phyloP scores from a whole-genome alignment of 2,888 invertebrate species.

The Anorthoa munda region DNA sequence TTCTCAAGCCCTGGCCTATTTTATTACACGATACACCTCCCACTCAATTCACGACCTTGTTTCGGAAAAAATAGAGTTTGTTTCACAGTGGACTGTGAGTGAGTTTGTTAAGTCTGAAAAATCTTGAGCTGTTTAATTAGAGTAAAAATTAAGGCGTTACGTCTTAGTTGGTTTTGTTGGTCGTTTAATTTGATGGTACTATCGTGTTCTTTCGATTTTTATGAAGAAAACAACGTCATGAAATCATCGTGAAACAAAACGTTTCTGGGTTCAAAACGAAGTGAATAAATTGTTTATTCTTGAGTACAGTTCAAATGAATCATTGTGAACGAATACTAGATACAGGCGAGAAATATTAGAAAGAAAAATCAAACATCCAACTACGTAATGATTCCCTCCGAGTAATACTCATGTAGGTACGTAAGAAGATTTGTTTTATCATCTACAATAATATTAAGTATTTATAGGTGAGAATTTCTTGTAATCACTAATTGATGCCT shows the following conservation, averaged over 20 bases:
- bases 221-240: too few relatives aligned
- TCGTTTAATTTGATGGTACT: constrained; percentile 22
- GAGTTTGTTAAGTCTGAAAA: constrained; percentile 54
- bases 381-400: too few relatives aligned
- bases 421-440: too few relatives aligned
- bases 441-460: not conserved
- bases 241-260: too few relatives aligned
- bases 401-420: too few relatives aligned
- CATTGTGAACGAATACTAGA: too few relatives aligned
- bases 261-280: not conserved
- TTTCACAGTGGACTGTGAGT: constrained; percentile 40
- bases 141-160: constrained; percentile 44
- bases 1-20: constrained; percentile 77
- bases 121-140: constrained; percentile 65
- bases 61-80: constrained; percentile 37
- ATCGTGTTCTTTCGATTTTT: not conserved
- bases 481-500: constrained; percentile 20
- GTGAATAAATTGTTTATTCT: not conserved
- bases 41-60: constrained; percentile 67
- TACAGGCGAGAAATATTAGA: not conserved
- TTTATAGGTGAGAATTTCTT: not conserved
- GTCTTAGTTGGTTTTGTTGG: constrained; percentile 12
- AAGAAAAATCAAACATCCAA: not conserved
- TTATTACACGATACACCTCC: constrained; percentile 67
- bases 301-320: too few relatives aligned